phyloP scores from a whole-genome alignment of 2,888 invertebrate genomes.

The Artemia sinica region DNA sequence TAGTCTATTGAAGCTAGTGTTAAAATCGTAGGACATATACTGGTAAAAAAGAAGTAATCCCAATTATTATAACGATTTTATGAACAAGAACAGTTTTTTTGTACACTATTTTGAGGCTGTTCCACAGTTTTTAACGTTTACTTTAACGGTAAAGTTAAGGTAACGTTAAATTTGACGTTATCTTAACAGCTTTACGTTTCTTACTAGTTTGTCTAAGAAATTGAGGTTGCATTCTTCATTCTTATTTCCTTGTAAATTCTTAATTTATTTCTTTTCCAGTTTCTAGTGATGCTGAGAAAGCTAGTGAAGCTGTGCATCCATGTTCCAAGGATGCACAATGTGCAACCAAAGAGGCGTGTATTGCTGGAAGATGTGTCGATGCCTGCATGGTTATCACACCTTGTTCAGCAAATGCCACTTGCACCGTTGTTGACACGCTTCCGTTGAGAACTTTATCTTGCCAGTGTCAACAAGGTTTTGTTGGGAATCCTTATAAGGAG shows the following conservation, averaged over 20 bases:
- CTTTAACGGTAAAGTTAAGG: too few relatives aligned
- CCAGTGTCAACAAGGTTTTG: slow-evolving; percentile 59
- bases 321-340: slow-evolving; percentile 59
- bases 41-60: too few relatives aligned
- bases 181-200: too few relatives aligned
- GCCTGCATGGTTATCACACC: slow-evolving; percentile 55
- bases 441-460: slow-evolving; percentile 75
- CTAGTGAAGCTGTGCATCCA: slow-evolving; percentile 33
- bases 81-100: too few relatives aligned
- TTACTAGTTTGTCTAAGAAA: too few relatives aligned
- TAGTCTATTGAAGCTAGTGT: too few relatives aligned
- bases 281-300: slow-evolving; percentile 34
- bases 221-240: neutral
- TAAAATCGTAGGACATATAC: too few relatives aligned
- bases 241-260: slow-evolving; percentile 15
- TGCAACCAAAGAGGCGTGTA: slow-evolving; percentile 60
- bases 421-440: slow-evolving; percentile 64
- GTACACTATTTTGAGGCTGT: too few relatives aligned
- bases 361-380: slow-evolving; percentile 56
- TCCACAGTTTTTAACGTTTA: too few relatives aligned
- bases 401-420: slow-evolving; percentile 60
- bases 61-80: too few relatives aligned
- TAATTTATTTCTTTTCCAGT: slow-evolving; percentile 27
- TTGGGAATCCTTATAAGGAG: slow-evolving; percentile 68
- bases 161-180: too few relatives aligned